Evolutionary conservation across 2,888 invertebrate species (phyloP).

Genomic region (Norana najaformis): DNA sequence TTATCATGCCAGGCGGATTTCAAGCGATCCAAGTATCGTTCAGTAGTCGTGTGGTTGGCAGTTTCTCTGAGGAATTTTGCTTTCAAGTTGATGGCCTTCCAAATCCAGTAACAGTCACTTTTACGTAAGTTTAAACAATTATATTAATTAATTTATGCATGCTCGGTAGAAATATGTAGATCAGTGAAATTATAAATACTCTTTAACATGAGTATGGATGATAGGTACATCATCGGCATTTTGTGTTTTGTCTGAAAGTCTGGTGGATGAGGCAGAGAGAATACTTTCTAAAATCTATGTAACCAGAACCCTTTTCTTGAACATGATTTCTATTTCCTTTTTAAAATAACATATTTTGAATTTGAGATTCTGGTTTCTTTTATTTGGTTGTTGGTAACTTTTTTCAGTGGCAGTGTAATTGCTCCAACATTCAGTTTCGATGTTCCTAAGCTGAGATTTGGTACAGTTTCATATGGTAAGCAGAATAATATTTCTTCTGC

Average conservation of each 20-base stretch:
- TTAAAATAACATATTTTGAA: background rate
- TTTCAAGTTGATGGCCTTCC: slow-evolving; percentile 61
- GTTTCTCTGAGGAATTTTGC: slow-evolving; percentile 59
- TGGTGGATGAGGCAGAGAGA: background rate
- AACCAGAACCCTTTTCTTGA: background rate
- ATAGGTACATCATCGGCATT: background rate
- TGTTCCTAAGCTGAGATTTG: slow-evolving; percentile 60
- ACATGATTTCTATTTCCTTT: background rate
- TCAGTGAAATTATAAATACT: background rate
- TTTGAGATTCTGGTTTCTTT: background rate
- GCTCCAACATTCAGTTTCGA: slow-evolving; percentile 64
- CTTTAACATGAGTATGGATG: background rate
- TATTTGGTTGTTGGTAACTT: background rate
- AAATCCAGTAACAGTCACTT: slow-evolving; percentile 51
- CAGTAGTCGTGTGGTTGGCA: slow-evolving; percentile 58
- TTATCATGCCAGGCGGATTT: slow-evolving; percentile 61
- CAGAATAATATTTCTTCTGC: slow-evolving; percentile 3
- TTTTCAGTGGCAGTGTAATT: slow-evolving; percentile 59
- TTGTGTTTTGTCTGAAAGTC: background rate
- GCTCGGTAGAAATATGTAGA: background rate
- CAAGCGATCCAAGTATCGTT: slow-evolving; percentile 61
- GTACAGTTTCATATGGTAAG: slow-evolving; percentile 60
- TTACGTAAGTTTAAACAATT: slow-evolving; percentile 50
- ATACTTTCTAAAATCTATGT: background rate
- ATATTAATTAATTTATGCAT: background rate